These are phyloP conservation scores for Nesoenas mayeri DNA, from an alignment of 2,113 vertebrate genomes.

Conservation along the genomic window DNA sequence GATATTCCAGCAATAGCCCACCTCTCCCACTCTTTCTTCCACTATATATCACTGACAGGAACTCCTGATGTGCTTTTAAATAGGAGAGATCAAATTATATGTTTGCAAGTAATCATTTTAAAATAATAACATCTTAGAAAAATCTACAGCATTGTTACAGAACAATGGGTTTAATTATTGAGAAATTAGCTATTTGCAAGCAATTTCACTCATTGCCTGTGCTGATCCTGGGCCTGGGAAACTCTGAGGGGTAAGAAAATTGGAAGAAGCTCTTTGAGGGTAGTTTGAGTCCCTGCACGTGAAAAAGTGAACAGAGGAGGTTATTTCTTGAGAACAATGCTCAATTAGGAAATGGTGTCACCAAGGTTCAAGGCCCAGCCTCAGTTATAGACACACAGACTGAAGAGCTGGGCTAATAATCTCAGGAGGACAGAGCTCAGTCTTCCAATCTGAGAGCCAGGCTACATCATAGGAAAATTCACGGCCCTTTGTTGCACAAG, in stretches of 20 bases:
- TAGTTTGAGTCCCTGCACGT: not conserved
- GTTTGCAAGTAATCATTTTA: slow-evolving; percentile 46
- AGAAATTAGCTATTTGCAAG: slow-evolving; percentile 22
- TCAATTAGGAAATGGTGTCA: not conserved
- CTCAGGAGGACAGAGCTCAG: not conserved
- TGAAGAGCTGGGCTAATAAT: not conserved
- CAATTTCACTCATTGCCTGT: not conserved
- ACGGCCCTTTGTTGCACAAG: rapidly evolving
- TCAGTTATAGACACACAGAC: not conserved
- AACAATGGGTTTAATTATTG: slow-evolving; percentile 43
- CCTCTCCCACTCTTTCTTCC: slow-evolving; percentile 3
- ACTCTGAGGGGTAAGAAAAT: not conserved
- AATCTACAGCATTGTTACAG: slow-evolving; percentile 13
- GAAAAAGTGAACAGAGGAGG: not conserved
- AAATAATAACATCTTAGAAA: slow-evolving; percentile 19
- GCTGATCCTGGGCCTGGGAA: not conserved
- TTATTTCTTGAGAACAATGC: not conserved
- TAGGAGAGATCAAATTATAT: slow-evolving; percentile 27
- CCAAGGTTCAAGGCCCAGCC: not conserved
- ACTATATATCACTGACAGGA: slow-evolving; percentile 1
- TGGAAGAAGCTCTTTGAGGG: not conserved
- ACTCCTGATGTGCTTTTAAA: not conserved
- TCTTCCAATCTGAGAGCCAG: not conserved
- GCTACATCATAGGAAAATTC: not conserved
- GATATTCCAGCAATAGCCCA: not conserved